phyloP scores from a whole-genome alignment of 2,888 invertebrate species.

The Platypus cylindrus region DNA sequence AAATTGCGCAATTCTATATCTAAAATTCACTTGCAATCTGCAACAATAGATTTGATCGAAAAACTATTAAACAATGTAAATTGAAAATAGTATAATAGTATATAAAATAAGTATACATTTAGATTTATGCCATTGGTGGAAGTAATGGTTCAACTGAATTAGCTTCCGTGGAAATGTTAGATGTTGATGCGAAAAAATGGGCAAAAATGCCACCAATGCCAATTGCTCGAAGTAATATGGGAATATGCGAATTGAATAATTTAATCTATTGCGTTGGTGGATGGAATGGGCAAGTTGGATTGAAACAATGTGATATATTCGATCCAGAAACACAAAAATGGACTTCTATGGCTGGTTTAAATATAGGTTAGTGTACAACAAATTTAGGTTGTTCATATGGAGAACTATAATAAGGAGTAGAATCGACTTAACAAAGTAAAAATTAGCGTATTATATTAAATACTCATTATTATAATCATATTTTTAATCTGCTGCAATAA shows the following conservation, averaged over 20 bases:
- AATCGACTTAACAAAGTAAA: conserved; percentile 2
- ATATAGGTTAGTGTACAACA: conserved; percentile 39
- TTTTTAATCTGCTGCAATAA: too few relatives aligned
- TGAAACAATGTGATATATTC: conserved; percentile 62
- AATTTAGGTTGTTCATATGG: background rate
- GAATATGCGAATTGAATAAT: conserved; percentile 50
- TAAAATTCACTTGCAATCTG: too few relatives aligned
- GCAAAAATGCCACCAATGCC: conserved; percentile 40
- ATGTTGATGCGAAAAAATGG: conserved; percentile 36
- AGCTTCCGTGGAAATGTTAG: conserved; percentile 53
- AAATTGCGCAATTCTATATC: too few relatives aligned
- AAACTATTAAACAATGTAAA: too few relatives aligned
- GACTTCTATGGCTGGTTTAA: conserved; percentile 55
- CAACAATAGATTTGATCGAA: too few relatives aligned
- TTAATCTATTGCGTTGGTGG: conserved; percentile 69
- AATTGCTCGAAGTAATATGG: conserved; percentile 55
- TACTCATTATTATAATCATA: too few relatives aligned
- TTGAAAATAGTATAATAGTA: too few relatives aligned
- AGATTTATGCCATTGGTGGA: conserved; percentile 66
- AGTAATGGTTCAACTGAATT: conserved; percentile 75
- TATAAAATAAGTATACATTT: too few relatives aligned
- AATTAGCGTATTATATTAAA: background rate
- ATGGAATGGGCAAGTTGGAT: conserved; percentile 57
- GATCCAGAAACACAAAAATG: conserved; percentile 49
- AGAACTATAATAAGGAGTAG: too few relatives aligned